These are phyloP conservation scores for Aplysina aerophoba DNA, from an alignment of 37 sponge, comb jelly and placozoan genomes.

Conservation along the genomic window DNA sequence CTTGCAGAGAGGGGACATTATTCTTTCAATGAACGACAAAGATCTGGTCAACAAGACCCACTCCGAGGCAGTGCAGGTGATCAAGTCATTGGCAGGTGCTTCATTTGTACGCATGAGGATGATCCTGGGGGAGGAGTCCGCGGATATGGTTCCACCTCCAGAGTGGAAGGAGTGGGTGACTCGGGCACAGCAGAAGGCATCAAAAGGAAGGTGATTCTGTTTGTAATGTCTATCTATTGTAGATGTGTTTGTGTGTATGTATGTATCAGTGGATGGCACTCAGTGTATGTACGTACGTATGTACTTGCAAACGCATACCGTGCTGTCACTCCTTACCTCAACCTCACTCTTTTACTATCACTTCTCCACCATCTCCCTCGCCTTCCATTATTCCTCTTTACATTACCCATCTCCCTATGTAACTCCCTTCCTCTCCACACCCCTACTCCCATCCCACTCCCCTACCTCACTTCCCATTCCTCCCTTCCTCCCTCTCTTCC, in stretches of 20 bases:
- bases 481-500: no score
- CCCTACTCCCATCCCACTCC: no score
- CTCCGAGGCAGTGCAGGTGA: slow-evolving; percentile 80
- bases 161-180: slow-evolving; percentile 75
- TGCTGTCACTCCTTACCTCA: no score
- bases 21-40: slow-evolving; percentile 74
- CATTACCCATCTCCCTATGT: no score
- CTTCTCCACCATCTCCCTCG: no score
- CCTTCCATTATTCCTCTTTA: no score
- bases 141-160: slow-evolving; percentile 53
- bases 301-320: no score
- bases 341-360: no score
- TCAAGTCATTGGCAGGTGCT: slow-evolving; percentile 52
- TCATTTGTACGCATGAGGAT: slow-evolving; percentile 62
- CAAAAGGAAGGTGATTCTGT: slow-evolving; percentile 12
- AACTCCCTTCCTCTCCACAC: no score
- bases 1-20: slow-evolving; percentile 80
- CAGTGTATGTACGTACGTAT: no score
- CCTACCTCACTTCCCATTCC: no score
- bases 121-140: slow-evolving; percentile 70
- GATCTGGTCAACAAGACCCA: slow-evolving; percentile 69
- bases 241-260: not conserved
- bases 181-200: slow-evolving; percentile 16
- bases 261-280: no score
- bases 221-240: not conserved